Evolutionary conservation across 2,113 vertebrate genomes (phyloP), one percentile per base, ranked within the genome.

Genomic region (Phaethon lepturus): DNA sequence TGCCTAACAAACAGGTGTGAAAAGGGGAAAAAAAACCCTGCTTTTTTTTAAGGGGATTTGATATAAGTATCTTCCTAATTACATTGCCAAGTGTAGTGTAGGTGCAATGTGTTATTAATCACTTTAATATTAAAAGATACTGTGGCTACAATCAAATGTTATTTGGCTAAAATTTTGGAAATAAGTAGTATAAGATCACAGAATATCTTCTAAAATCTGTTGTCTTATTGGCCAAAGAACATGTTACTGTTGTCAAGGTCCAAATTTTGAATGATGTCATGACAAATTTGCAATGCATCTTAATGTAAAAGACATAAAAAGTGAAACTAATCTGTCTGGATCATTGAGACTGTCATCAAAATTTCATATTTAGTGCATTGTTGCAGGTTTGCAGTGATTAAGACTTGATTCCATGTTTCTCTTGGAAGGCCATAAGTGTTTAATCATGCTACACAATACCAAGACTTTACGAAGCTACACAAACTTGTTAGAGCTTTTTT

Each of bases 171-270:
- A 50, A 58, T 44, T 56, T 83, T 85, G 31, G 17, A 55, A 90
- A 50, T 20, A 66, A 55, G 25, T 11, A 33, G 17, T 20, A 18
- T 33, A 71, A 86, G 44, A 78, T 74, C 17, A 31, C 6, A 23
- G 31, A n/a, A 29, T 73, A 25, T 42, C 28, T 84, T 75, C 38
- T 53, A 74, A 86, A 81, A 60, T 88, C 17, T 67, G 6, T 62
- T 1, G 0, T 58, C 10, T 44, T 59, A 6, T 3, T 71, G 50
- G n/a, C 56, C 31, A 67, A 35, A 71, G 79, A 67, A 25, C 0
- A 0, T 71, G 19, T 33, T 86, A 22, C 28, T 74, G 0, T 35
- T 82, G 38, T 52, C 13, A 55, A 75, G 26, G 47, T 44, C n/a
- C 33, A 80, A 56, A 49, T 69, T 73, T 90, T 68, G 33, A 76